These are phyloP conservation scores for Arctopsyche grandis DNA, from an alignment of 1,140 invertebrate genomes.

Conservation along the genomic window DNA sequence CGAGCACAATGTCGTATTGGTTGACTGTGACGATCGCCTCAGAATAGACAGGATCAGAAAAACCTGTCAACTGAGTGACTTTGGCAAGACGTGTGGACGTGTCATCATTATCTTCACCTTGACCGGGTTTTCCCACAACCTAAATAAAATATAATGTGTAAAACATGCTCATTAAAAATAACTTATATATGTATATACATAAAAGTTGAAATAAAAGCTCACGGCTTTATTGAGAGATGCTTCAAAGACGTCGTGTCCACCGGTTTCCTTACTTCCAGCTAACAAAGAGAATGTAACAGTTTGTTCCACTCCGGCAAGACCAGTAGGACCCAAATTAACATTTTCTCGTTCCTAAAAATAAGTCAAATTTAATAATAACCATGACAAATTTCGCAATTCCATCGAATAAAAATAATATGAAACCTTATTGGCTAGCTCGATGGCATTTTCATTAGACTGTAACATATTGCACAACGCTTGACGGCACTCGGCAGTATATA, in stretches of 20 bases:
- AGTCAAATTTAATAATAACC: not conserved
- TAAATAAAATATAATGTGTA: conserved; percentile 14
- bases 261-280: conserved; percentile 77
- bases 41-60: conserved; percentile 98
- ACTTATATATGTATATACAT: not conserved
- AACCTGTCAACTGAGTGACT: conserved; percentile 99
- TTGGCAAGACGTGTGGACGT: conserved; percentile 50
- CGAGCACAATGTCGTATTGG: conserved; percentile 98
- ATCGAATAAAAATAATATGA: not conserved
- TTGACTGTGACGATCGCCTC: conserved; percentile 99
- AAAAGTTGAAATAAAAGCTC: conserved; percentile 34
- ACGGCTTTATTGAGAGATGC: conserved; percentile 89
- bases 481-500: conserved; percentile 84
- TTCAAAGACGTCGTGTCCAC: conserved; percentile 93
- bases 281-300: conserved; percentile 80
- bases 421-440: conserved; percentile 52
- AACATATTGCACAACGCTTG: conserved; percentile 88
- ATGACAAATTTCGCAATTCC: not conserved
- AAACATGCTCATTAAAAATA: too few species aligned
- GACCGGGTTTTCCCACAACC: conserved; percentile 53
- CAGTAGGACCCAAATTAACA: conserved; percentile 29
- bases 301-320: conserved; percentile 48
- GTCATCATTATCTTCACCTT: conserved; percentile 50
- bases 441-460: conserved; percentile 60
- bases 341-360: conserved; percentile 50